phyloP scores from a whole-genome alignment of 2,888 invertebrate genomes.

The Lochmaea capreae region DNA sequence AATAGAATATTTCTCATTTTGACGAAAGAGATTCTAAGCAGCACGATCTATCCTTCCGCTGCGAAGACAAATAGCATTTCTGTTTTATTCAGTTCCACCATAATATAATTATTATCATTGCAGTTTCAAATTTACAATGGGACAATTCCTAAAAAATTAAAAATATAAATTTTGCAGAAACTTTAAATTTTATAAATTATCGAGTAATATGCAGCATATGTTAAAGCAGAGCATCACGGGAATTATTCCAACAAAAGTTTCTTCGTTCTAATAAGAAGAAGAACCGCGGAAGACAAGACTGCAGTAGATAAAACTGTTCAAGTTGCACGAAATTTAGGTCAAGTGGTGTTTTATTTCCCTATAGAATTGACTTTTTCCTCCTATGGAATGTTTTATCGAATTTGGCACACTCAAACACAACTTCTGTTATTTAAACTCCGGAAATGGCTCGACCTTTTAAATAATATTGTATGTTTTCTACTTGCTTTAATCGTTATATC shows the following conservation, averaged over 20 bases:
- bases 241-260: neutral
- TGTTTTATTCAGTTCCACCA: too few species aligned
- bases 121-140: too few species aligned
- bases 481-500: neutral
- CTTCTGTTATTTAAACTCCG: neutral
- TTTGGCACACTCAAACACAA: conserved; percentile 14
- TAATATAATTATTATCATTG: too few species aligned
- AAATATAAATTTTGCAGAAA: too few species aligned
- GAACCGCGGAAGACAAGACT: neutral
- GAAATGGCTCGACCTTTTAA: neutral
- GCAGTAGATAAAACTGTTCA: conserved; percentile 5
- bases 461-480: neutral
- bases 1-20: too few species aligned
- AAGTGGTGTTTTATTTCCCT: conserved; percentile 8
- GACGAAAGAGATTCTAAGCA: too few species aligned
- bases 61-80: too few species aligned
- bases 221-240: neutral
- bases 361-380: conserved; percentile 12
- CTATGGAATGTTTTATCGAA: conserved; percentile 20
- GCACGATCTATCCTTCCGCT: too few species aligned
- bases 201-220: neutral
- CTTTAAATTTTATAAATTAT: neutral
- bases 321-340: conserved; percentile 23
- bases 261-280: neutral
- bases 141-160: too few species aligned